Percentiles rank a stretch among this genome's conserved stretches.
Conservation (phyloP, 2,797 vertebrate species). For the Poeciliopsis paucimaculata region DNA sequence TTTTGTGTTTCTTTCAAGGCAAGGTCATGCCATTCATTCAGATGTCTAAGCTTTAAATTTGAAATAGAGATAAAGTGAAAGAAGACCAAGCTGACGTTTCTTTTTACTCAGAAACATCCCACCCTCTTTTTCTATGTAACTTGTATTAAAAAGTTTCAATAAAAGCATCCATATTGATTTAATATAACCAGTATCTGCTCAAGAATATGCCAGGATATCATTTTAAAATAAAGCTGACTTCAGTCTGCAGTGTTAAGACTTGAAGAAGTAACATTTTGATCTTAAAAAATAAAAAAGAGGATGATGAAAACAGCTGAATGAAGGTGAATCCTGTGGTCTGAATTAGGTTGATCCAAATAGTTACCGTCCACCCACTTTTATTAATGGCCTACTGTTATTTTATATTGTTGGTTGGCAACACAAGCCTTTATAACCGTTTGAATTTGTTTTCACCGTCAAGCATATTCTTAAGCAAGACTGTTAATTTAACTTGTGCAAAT, state of each 20-base stretch:
- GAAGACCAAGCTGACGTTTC: neutral
- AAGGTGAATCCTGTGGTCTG: neutral
- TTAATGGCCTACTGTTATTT: neutral
- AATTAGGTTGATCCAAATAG: neutral
- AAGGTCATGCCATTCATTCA: neutral
- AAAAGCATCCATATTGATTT: neutral
- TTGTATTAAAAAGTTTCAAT: neutral
- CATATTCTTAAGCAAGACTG: neutral
- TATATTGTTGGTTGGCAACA: neutral
- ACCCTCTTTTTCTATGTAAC: neutral
- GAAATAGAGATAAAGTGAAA: neutral
- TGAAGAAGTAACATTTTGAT: neutral
- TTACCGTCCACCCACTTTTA: neutral
- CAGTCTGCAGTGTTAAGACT: neutral
- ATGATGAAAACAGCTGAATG: neutral
- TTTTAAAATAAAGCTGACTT: neutral
- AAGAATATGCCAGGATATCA: neutral
- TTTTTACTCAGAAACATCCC: neutral
- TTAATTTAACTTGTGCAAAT: neutral
- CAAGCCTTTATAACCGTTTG: neutral
- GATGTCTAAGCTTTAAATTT: neutral
- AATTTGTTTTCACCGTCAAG: neutral
- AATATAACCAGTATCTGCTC: neutral
- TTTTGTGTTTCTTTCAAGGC: conserved; percentile 8
- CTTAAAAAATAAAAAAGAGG: neutral